These are phyloP conservation scores for Coregonus ussuriensis DNA, from an alignment of 2,797 vertebrate species.

Conservation along the genomic window DNA sequence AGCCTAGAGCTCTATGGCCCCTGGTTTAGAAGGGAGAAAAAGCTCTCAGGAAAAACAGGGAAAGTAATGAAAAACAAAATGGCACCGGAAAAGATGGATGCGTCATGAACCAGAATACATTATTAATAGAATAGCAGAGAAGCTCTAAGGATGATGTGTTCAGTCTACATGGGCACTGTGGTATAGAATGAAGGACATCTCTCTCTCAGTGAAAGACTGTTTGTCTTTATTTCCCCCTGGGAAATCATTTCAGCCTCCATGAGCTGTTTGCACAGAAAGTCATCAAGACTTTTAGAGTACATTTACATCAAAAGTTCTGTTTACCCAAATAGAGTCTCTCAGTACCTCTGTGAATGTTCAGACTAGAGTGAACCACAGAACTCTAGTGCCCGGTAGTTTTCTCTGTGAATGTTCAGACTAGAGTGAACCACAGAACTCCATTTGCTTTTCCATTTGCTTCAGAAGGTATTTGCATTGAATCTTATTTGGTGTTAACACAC, in stretches of 20 bases:
- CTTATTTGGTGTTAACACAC: conserved; percentile 52
- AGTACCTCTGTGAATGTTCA: not conserved
- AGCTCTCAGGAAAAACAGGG: not conserved
- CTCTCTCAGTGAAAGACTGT: not conserved
- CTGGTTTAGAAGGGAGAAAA: not conserved
- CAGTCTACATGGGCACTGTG: not conserved
- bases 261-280: not conserved
- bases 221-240: not conserved
- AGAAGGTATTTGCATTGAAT: conserved; percentile 39
- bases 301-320: not conserved
- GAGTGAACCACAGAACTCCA: not conserved
- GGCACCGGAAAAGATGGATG: not conserved
- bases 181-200: not conserved
- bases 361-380: not conserved
- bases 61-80: not conserved
- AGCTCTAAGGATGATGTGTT: not conserved
- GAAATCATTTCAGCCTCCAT: not conserved
- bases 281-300: not conserved
- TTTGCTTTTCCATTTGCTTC: not conserved
- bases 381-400: not conserved
- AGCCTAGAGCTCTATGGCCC: not conserved
- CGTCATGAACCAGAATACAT: not conserved
- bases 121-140: not conserved
- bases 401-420: not conserved
- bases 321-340: not conserved